phyloP scores from a whole-genome alignment of 2,797 vertebrate species.

The Coendou prehensilis region DNA sequence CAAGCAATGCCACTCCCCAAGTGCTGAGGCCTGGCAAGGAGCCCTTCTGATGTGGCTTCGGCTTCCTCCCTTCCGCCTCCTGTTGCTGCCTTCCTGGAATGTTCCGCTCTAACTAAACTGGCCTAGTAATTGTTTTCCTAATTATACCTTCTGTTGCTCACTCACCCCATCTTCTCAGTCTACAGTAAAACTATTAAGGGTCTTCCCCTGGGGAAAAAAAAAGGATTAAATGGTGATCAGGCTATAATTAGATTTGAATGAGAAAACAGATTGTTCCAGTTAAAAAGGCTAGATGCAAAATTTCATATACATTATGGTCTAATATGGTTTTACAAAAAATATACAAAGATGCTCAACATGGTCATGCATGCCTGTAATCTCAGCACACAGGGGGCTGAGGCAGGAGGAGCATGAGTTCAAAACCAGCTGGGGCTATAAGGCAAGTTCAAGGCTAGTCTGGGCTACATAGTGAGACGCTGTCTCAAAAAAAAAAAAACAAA shows the following conservation, averaged over 20 bases:
- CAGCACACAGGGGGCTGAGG: background rate
- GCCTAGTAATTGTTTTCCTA: conserved; percentile 1
- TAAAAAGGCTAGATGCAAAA: conserved; percentile 41
- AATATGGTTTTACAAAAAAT: background rate
- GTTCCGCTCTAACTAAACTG: background rate
- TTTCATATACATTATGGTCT: background rate
- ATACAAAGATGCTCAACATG: background rate
- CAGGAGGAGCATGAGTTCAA: background rate
- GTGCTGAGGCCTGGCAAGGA: background rate
- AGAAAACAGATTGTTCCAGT: conserved; percentile 16
- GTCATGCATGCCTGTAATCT: background rate
- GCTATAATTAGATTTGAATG: conserved; percentile 30
- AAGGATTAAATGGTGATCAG: conserved; percentile 20
- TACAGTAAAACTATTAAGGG: conserved; percentile 31
- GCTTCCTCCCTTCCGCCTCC: background rate
- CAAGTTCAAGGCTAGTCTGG: background rate
- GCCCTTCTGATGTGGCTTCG: background rate
- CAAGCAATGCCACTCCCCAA: background rate
- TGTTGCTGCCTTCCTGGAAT: background rate
- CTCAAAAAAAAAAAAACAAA: background rate
- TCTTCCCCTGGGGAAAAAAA: conserved; percentile 16
- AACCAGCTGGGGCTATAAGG: background rate
- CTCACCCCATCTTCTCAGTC: background rate
- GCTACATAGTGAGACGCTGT: background rate
- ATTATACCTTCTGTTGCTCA: background rate